Conservation (phyloP, 2,888 invertebrate species). For the Oithona nana region DNA sequence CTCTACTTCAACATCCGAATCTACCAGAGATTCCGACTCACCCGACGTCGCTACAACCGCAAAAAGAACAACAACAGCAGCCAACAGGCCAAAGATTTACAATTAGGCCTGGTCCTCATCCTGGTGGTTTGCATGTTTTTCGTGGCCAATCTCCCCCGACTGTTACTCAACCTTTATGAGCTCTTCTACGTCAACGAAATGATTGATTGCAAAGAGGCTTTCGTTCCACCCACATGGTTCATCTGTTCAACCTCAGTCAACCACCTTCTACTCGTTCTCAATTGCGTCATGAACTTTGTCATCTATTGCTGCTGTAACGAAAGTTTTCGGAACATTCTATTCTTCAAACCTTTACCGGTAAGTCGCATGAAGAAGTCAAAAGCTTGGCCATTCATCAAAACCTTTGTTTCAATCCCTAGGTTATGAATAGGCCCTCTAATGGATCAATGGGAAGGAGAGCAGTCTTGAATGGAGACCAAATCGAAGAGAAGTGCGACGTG, state of each 20-base stretch:
- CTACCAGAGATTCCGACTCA: background rate
- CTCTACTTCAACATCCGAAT: constrained; percentile 11
- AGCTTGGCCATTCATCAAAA: too few relatives aligned
- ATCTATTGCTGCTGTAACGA: constrained; percentile 5
- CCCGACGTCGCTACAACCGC: background rate
- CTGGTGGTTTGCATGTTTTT: constrained; percentile 9
- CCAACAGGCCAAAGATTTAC: constrained; percentile 11
- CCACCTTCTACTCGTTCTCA: constrained; percentile 8
- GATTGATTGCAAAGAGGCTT: background rate
- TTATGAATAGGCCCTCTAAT: too few relatives aligned
- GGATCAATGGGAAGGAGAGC: too few relatives aligned
- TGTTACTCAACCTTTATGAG: constrained; percentile 6
- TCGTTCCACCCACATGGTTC: constrained; percentile 8
- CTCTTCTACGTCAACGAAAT: background rate
- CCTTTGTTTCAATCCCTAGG: too few relatives aligned
- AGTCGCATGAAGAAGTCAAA: too few relatives aligned
- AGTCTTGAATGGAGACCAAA: too few relatives aligned
- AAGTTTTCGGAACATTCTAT: background rate
- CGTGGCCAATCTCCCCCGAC: constrained; percentile 2
- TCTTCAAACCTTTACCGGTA: too few relatives aligned
- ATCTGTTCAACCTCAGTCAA: constrained; percentile 6
- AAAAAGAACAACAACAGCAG: background rate
- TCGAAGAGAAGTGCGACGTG: too few relatives aligned
- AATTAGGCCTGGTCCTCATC: constrained; percentile 4
- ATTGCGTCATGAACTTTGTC: constrained; percentile 3